These are phyloP conservation scores for Eupeodes luniger DNA, from an alignment of 2,888 invertebrate species.

Conservation along the genomic window DNA sequence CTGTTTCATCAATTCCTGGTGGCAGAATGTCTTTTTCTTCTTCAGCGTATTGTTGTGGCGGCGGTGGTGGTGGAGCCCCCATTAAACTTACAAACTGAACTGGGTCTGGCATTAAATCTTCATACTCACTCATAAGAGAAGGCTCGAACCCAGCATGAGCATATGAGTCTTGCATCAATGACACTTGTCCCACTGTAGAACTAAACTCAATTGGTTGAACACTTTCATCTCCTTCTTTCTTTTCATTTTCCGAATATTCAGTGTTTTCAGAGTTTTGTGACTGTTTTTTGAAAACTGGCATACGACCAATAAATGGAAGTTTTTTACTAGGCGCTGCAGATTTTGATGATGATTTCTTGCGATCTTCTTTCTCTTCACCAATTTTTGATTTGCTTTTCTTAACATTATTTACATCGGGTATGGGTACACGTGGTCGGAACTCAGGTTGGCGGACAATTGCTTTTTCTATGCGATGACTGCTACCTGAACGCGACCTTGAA, in stretches of 20 bases:
- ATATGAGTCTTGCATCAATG: constrained; percentile 82
- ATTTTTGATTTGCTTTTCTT: constrained; percentile 78
- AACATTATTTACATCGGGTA: constrained; percentile 80
- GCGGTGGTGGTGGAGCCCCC: constrained; percentile 83
- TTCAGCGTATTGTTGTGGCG: constrained; percentile 78
- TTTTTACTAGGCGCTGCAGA: constrained; percentile 86
- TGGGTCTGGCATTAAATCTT: constrained; percentile 84
- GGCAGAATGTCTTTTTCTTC: constrained; percentile 82
- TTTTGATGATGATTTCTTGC: constrained; percentile 76
- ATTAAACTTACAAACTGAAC: constrained; percentile 84
- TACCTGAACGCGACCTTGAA: constrained; percentile 76
- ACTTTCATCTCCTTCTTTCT: constrained; percentile 67
- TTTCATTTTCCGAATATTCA: constrained; percentile 17
- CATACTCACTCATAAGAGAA: constrained; percentile 83
- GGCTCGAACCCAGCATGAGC: constrained; percentile 83
- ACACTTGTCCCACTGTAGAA: constrained; percentile 78
- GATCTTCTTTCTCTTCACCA: constrained; percentile 79
- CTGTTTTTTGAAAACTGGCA: constrained; percentile 89
- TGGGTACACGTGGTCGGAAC: constrained; percentile 82
- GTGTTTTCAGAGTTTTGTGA: constrained; percentile 75
- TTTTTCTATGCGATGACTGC: constrained; percentile 81
- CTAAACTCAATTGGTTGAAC: constrained; percentile 65
- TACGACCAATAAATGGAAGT: constrained; percentile 93
- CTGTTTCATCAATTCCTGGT: constrained; percentile 83
- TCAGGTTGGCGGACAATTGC: constrained; percentile 83